Base-by-base conservation (phyloP, 2,113 vertebrate species). In the Ascaphus truei region DNA sequence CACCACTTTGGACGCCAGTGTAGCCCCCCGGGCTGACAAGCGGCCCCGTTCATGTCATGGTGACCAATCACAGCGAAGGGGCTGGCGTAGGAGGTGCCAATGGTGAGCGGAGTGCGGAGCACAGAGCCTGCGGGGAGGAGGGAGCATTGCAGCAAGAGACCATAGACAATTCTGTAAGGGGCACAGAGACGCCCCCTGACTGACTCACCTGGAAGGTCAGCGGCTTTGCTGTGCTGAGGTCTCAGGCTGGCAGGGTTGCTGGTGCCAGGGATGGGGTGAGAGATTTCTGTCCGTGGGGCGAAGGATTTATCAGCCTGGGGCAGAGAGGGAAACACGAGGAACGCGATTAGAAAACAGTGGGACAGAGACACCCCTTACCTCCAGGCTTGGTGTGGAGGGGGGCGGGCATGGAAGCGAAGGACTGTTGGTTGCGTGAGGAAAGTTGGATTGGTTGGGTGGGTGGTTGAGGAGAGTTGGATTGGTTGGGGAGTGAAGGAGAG, bases 261-360 rank as follows among this genome's bases (percentile, higher is more conserved):
- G 20, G 96, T 98, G 81, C 96, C 96, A 0, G 96, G 96, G 74
- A 94, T 98, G 0, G 96, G 95, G 64, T 98, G 85, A 94, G 98
- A 34, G 96, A 98, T 79, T 98, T 98, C 73, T 97, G 92, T 68
- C 94, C 95, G 0, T n/a, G 96, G 96, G 4, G 95, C 98, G 4
- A 93, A 96, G 1, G 96, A 96, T 79, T 98, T 98, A 86, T 98
- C 96, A 1, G 96, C 98, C 96, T 98, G 89, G 37, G n/a, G n/a
- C n/a, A 52, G 11, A 26, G 67, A 71, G 60, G 77, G 73, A 63
- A 66, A 77, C 3, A 36, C 41, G 77, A 75, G 3, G 11, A 47
- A 7, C n/a, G n/a, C n/a, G n/a, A n/a, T n/a, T n/a, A n/a, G 18
- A 31, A 27, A 20, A 31, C 2, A 2, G 10, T 13, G 0, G 9